Evolutionary conservation across 2,888 invertebrate genomes (phyloP).

Genomic region (Molorchus minor): DNA sequence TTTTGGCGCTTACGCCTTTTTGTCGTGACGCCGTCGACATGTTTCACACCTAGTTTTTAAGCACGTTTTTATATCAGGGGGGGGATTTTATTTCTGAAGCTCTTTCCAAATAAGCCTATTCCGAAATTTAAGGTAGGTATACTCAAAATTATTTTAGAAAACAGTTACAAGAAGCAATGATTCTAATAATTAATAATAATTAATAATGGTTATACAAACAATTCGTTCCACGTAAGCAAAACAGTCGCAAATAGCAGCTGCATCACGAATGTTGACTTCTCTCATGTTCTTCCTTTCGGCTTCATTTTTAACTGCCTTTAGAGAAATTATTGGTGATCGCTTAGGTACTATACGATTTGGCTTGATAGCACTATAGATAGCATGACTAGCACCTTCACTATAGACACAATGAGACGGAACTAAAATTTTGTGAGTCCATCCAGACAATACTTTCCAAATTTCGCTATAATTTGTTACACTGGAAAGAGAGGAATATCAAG

Average conservation of each 20-base stretch:
- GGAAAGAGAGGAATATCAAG: no score
- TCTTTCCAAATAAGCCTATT: no score
- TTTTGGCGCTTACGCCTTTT: no score
- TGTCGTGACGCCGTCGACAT: no score
- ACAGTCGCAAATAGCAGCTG: slow-evolving; percentile 88
- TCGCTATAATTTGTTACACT: slow-evolving; percentile 76
- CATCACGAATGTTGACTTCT: slow-evolving; percentile 86
- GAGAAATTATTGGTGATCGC: slow-evolving; percentile 82
- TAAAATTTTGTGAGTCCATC: slow-evolving; percentile 71
- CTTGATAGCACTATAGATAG: slow-evolving; percentile 71
- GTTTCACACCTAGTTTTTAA: no score
- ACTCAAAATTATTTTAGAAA: no score
- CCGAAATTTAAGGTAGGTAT: no score
- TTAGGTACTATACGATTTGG: slow-evolving; percentile 68
- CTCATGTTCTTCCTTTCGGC: slow-evolving; percentile 85
- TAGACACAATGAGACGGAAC: slow-evolving; percentile 76
- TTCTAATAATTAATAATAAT: no score
- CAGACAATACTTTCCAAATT: no score
- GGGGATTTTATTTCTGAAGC: no score
- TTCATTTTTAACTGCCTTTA: slow-evolving; percentile 89
- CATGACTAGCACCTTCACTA: slow-evolving; percentile 77
- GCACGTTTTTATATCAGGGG: no score
- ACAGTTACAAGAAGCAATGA: no score
- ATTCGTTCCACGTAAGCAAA: slow-evolving; percentile 77
- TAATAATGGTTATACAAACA: slow-evolving; percentile 60